A percentile compares a stretch with the other conserved stretches of the same genome.
Conservation (phyloP, 2,888 invertebrate genomes). For the Stegana nigrithorax region DNA sequence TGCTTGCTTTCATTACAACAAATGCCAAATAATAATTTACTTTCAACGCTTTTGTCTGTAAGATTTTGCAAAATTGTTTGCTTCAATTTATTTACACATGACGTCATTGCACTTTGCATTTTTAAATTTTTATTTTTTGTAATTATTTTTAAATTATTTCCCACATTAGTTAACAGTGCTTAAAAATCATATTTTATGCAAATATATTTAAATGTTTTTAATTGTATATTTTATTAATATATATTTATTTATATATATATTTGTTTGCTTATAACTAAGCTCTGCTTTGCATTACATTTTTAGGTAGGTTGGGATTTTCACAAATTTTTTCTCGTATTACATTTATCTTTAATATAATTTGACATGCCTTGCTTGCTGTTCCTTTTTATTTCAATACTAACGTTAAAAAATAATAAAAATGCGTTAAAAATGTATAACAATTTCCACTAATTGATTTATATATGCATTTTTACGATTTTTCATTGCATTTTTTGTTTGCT, state of each 20-base stretch:
- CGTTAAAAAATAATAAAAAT: neutral
- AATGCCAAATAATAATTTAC: conserved; percentile 26
- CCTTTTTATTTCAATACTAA: neutral
- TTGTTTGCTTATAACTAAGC: neutral
- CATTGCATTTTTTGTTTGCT: neutral
- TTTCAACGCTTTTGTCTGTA: conserved; percentile 19
- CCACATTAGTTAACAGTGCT: conserved; percentile 44
- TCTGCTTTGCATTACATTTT: conserved; percentile 7
- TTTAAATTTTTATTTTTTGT: conserved; percentile 33
- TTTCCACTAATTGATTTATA: neutral
- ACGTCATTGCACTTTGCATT: no score
- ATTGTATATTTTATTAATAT: no score
- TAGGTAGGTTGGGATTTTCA: neutral
- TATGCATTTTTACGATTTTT: neutral
- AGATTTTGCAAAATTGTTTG: conserved; percentile 20
- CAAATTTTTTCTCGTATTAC: neutral
- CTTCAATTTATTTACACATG: no score
- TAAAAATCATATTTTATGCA: conserved; percentile 11
- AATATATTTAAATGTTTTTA: no score
- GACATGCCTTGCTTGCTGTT: neutral
- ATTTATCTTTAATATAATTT: neutral
- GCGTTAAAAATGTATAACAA: neutral
- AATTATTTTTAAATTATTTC: conserved; percentile 29
- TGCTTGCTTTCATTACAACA: conserved; percentile 28
- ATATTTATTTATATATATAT: neutral